Base-by-base conservation (phyloP, 2,113 vertebrate genomes). In the Centropus unirufus region DNA sequence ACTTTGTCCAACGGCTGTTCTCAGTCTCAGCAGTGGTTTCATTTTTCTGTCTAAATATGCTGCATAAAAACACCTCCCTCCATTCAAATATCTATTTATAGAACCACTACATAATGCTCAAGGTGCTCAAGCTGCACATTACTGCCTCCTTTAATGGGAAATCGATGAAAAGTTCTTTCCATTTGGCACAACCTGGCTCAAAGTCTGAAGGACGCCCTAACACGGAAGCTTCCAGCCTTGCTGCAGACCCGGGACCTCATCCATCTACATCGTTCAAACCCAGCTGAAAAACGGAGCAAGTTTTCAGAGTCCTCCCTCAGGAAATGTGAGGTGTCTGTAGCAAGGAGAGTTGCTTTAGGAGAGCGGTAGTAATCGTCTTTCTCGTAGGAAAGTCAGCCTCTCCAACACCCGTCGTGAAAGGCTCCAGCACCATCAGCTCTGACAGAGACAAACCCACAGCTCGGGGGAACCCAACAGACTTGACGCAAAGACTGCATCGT, bases 61-160 rank as follows among this genome's bases (percentile, higher is more conserved):
- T 80, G 36, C 73, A 59, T 86, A 3, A 36, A 85, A 72, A 85
- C 63, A 54, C 24, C 36, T 19, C 39, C 49, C 40, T 63, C 58
- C 58, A 70, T 66, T 52, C 75, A 89, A 91, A 88, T 46, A 75
- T 6, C 76, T 84, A 81, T 90, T 96, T 88, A 76, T 68, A 93
- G 95, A 82, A 96, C 79, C 42, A 23, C 51, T 52, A 17, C 62
- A 54, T 34, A 81, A 91, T 58, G 67, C 52, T 87, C 47, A 89
- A 85, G 80, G 87, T 95, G 74, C 64, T 92, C 68, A 39, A 88
- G 29, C 26, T 54, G 63, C 70, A 73, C 17, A 9, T 36, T 70
- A 14, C 6, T 80, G 82, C 76, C 67, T 92, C 23, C 46, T 67
- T 91, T 62, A 83, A 55, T 0, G 5, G 66, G 70, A 88, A 90